Conservation (phyloP, 2,888 invertebrate species). For the Acrobasis suavella region DNA sequence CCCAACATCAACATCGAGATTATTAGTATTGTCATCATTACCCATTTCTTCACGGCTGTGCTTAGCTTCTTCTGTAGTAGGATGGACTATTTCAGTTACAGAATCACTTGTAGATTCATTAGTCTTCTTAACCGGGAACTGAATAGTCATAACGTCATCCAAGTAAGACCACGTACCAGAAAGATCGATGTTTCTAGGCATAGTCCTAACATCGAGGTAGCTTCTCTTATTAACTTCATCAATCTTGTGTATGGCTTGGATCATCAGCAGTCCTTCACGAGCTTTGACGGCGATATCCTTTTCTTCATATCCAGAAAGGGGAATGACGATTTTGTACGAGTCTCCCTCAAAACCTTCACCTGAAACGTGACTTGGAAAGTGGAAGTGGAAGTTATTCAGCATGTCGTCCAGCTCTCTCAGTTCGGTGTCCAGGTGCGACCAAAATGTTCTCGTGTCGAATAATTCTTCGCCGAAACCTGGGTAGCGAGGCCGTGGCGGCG, state of each 20-base stretch:
- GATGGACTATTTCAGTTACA: constrained; percentile 17
- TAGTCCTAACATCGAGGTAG: constrained; percentile 54
- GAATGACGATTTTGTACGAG: constrained; percentile 56
- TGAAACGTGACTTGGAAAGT: constrained; percentile 47
- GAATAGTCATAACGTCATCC: constrained; percentile 50
- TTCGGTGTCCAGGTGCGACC: constrained; percentile 52
- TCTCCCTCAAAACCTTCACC: constrained; percentile 49
- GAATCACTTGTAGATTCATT: constrained; percentile 29
- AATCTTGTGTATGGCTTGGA: constrained; percentile 56
- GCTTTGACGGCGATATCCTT: constrained; percentile 69
- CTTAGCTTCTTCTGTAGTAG: constrained; percentile 14
- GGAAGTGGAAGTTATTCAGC: constrained; percentile 47
- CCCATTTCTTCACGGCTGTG: constrained; percentile 58
- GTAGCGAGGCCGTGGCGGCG: constrained; percentile 13
- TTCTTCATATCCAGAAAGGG: constrained; percentile 55
- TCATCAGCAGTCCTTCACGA: constrained; percentile 58
- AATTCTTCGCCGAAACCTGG: constrained; percentile 43
- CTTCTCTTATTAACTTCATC: constrained; percentile 37
- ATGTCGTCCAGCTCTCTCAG: constrained; percentile 52
- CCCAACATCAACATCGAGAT: constrained; percentile 51
- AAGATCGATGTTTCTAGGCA: constrained; percentile 52
- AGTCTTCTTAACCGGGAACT: constrained; percentile 50
- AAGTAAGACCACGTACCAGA: constrained; percentile 62
- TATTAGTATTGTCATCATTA: constrained; percentile 30
- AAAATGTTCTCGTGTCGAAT: constrained; percentile 62